A percentile compares a stretch with the other conserved stretches of the same genome.
phyloP scores from a whole-genome alignment of 2,888 invertebrate species.

The Schizotus pectinicornis region DNA sequence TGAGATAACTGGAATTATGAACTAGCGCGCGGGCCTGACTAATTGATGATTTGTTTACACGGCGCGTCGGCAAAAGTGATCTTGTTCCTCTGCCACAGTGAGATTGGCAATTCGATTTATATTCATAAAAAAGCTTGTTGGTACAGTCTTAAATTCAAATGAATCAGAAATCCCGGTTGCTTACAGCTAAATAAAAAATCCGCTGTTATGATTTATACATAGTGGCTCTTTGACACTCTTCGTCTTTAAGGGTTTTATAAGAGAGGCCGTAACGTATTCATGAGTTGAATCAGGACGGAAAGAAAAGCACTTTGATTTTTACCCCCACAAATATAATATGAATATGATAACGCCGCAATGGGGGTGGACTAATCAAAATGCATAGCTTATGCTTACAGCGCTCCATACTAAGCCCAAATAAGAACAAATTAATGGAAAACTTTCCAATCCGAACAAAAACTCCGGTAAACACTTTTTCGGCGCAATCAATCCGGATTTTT shows the following conservation, averaged over 20 bases:
- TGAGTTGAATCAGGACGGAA: slow-evolving; percentile 51
- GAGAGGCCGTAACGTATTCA: slow-evolving; percentile 52
- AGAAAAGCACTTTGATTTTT: slow-evolving; percentile 58
- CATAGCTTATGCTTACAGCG: slow-evolving; percentile 53
- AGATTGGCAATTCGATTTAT: slow-evolving; percentile 26
- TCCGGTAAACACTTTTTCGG: not conserved
- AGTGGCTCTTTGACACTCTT: slow-evolving; percentile 49
- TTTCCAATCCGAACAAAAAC: slow-evolving; percentile 17
- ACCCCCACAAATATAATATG: slow-evolving; percentile 56
- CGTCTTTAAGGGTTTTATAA: slow-evolving; percentile 50
- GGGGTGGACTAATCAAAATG: slow-evolving; percentile 57
- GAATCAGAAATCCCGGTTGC: slow-evolving; percentile 42
- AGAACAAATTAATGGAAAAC: slow-evolving; percentile 48
- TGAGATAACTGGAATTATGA: slow-evolving; percentile 29
- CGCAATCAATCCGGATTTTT: slow-evolving; percentile 2
- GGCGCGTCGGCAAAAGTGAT: not conserved
- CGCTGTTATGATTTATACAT: slow-evolving; percentile 49
- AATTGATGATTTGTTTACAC: slow-evolving; percentile 8
- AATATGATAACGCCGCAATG: slow-evolving; percentile 55
- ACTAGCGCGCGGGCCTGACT: slow-evolving; percentile 1
- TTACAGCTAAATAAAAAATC: slow-evolving; percentile 45
- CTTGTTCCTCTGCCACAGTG: not conserved
- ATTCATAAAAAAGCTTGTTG: slow-evolving; percentile 23
- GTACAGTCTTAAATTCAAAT: slow-evolving; percentile 38
- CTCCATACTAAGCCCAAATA: slow-evolving; percentile 51